A percentile compares a stretch with the other conserved stretches of the same genome.
Conservation (phyloP, 2,797 vertebrate genomes). For the Spatula versicolor region DNA sequence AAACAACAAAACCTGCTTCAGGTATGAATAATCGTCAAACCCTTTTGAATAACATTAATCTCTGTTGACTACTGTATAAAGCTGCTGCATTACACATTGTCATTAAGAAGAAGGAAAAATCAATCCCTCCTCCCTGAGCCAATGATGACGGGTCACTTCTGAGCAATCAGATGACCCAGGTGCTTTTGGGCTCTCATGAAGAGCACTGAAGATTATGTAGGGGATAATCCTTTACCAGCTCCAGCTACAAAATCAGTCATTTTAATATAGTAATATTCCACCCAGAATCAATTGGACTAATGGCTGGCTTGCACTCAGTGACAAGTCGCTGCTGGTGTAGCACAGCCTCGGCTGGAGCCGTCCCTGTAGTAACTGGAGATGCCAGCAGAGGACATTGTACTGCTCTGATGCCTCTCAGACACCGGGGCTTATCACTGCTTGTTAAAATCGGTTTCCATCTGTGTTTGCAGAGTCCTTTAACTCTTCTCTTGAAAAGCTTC, state of each 20-base stretch:
- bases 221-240: neutral
- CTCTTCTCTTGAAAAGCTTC: slow-evolving; percentile 16
- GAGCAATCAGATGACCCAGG: neutral
- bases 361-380: neutral
- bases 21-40: neutral
- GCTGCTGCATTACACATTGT: neutral
- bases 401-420: neutral
- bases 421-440: neutral
- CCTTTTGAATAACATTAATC: neutral
- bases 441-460: neutral
- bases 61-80: neutral
- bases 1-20: neutral
- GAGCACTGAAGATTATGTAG: neutral
- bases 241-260: neutral
- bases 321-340: neutral
- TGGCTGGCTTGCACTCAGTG: neutral
- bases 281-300: neutral
- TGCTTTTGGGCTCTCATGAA: neutral
- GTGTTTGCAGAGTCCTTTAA: slow-evolving; percentile 38
- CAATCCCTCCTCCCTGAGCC: neutral
- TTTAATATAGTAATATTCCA: neutral
- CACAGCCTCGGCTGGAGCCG: neutral
- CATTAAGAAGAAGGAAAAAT: neutral
- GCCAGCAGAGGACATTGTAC: neutral
- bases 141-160: neutral